Evolutionary conservation across 2,797 vertebrate genomes (phyloP), one percentile per base, ranked within the genome.

Genomic region (Odontamblyopus lacepedii): DNA sequence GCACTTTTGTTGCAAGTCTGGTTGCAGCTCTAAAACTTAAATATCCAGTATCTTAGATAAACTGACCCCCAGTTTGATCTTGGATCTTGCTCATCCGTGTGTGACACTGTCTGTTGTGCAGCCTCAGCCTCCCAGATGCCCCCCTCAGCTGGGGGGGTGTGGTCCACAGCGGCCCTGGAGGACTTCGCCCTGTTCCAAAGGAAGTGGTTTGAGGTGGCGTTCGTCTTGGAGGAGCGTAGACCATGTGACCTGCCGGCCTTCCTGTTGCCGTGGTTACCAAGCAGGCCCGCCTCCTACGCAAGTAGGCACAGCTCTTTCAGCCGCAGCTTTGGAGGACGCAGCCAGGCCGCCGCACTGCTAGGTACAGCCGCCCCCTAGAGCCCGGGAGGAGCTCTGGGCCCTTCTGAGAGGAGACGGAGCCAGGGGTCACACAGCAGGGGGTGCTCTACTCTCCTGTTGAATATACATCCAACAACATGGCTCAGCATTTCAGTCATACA

Each of bases 241-340:
- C 95, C 97, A 70, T 97, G 96, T 0, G 96, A 98, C 81, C 96
- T 99, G 44, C 98, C 98, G 0, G 94, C 95, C 0, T 99, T 99
- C 85, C 92, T 99, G 32, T 89, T 99, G 85, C 98, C 98, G 23
- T 97, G 97, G 97, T 91, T 99, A 77, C 98, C 98, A 74, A 99
- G 98, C 86, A 95, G 98, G 78, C 97, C 98, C 0, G 96, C 98
- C 70, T 99, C 98, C 83, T 99, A 99, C 61, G 97, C 98, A 91
- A 99, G 98, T 95, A 95, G 98, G 90, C 97, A 99, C 93, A 99
- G 98, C 92, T 99, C 98, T 92, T 99, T 99, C 93, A 99, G 98
- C 93, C 97, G 98, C 94, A 99, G 98, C 93, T 99, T 99, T 79
- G 98, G 98, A 91, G 98, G 98, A 88, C 97, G 98, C 91, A 99